phyloP scores from a whole-genome alignment of 2,888 invertebrate species.

The Helicoverpa assulta region DNA sequence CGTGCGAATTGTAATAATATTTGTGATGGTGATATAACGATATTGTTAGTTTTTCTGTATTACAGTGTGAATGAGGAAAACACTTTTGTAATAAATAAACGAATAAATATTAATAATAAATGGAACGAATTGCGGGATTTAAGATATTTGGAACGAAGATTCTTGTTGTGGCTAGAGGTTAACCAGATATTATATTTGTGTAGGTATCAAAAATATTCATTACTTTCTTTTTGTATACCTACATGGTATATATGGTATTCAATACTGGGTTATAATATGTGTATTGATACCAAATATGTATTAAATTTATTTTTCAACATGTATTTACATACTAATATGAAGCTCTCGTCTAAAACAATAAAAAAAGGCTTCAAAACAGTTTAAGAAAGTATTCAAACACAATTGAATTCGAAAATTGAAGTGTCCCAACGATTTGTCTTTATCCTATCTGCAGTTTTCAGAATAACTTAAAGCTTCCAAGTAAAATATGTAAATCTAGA shows the following conservation, averaged over 20 bases:
- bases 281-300: no score
- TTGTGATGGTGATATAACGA: not conserved
- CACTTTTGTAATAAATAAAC: not conserved
- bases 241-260: no score
- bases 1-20: slow-evolving; percentile 1
- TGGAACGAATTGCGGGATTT: not conserved
- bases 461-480: slow-evolving; percentile 30
- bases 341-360: not conserved
- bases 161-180: no score
- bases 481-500: slow-evolving; percentile 50
- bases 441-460: slow-evolving; percentile 20
- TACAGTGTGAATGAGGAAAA: not conserved
- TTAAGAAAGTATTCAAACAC: slow-evolving; percentile 3
- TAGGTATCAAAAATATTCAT: no score
- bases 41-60: slow-evolving; percentile 3
- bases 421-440: slow-evolving; percentile 22
- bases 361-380: not conserved
- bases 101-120: no score
- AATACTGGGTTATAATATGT: no score
- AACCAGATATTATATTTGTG: no score
- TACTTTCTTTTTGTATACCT: no score
- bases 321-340: no score
- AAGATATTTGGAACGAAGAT: no score
- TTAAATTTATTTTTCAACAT: no score
- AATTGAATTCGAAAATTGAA: slow-evolving; percentile 36